A percentile compares a stretch with the other conserved stretches of the same genome.
Evolutionary conservation across 2,797 vertebrate species (phyloP).

Genomic region (Carcharodon carcharias): DNA sequence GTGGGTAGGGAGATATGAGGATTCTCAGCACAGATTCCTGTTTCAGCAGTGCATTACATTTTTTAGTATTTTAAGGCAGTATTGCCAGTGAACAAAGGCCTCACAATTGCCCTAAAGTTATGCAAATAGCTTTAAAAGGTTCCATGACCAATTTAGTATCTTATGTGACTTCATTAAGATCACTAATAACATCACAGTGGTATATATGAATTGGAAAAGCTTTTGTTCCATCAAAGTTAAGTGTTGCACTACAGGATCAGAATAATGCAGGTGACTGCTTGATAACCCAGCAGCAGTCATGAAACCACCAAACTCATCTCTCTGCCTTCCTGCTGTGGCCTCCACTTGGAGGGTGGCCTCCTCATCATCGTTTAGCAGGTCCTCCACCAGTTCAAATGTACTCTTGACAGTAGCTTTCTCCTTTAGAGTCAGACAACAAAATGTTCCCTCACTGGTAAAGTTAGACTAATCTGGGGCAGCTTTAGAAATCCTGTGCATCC

Average conservation of each 20-base stretch:
- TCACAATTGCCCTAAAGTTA: not conserved
- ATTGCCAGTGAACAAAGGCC: not conserved
- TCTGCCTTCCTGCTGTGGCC: not conserved
- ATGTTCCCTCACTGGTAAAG: not conserved
- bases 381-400: too few relatives aligned
- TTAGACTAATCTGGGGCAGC: not conserved
- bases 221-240: too few relatives aligned
- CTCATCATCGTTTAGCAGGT: not conserved
- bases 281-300: not conserved
- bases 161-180: not conserved
- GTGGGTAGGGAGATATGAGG: not conserved
- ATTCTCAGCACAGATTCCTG: not conserved
- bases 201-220: not conserved
- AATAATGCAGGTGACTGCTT: not conserved
- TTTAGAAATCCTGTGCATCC: not conserved
- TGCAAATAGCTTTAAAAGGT: not conserved
- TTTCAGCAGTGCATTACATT: not conserved
- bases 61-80: not conserved
- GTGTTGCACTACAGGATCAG: not conserved
- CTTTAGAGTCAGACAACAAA: not conserved
- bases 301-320: not conserved
- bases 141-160: not conserved
- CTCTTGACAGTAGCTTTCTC: not conserved
- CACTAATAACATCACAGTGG: not conserved
- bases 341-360: not conserved